Evolutionary conservation across 1,140 invertebrate species (phyloP), one percentile per base, ranked within the genome.

Genomic region (Dinoponera quadriceps): DNA sequence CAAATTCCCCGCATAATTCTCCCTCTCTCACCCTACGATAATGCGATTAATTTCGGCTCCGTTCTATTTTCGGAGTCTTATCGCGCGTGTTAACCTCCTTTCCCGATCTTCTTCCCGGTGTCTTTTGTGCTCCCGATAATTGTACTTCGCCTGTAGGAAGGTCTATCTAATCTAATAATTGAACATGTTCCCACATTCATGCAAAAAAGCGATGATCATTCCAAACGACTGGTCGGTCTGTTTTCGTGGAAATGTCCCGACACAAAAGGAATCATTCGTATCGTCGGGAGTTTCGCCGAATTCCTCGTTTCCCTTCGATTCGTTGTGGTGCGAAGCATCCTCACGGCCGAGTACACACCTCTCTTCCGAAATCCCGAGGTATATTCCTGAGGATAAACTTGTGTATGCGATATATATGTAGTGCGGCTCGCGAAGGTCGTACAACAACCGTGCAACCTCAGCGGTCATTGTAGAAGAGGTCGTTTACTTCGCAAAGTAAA

Each of bases 401-500:
- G 38, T 44, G 3, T 44, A 9, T 9, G 9, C n/a, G n/a, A n/a
- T 44, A 9, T 44, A 9, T 44, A 9, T 11, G 9, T 9, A 9
- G 38, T 44, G 38, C 7, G 38, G 11, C 38, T 80, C 71, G 51
- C 75, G 65, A 80, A 80, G 65, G 75, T 71, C 75, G 75, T 9
- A 9, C 38, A 38, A 54, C 29, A 75, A 69, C 33, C 75, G 51
- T 57, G 29, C 60, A 55, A 65, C 27, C 16, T 66, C 44, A 57
- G 33, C 65, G 7, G 20, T 33, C 75, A 44, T 80, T 71, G 54
- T 44, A 65, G 3, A 54, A 71, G 57, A 80, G 75, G 75, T 80
- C 75, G 25, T 80, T 80, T 80, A 80, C 75, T 71, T 25, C 33
- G 14, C 5, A 20, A 22, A 48, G 51, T 80, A 80, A 80, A 80